Conservation (phyloP, 2,797 vertebrate species). For the Uromys caudimaculatus region DNA sequence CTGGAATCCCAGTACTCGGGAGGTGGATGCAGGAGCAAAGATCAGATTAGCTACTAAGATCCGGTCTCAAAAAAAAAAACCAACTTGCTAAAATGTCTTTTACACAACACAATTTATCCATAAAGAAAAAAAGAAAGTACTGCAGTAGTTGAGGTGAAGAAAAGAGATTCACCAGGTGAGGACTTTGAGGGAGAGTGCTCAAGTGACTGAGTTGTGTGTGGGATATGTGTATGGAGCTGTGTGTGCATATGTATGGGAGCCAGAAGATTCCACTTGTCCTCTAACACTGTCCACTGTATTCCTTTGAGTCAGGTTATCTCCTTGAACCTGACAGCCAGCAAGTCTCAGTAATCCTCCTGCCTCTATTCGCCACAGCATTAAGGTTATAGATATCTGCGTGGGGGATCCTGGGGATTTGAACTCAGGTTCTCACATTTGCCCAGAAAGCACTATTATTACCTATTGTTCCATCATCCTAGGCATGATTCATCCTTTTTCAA, state of each 20-base stretch:
- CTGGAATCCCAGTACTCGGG: neutral
- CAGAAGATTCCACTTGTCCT: neutral
- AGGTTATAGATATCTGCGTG: neutral
- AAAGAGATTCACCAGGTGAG: neutral
- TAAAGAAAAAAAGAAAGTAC: conserved; percentile 6
- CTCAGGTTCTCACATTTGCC: neutral
- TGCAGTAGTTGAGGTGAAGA: conserved; percentile 18
- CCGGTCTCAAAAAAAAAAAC: neutral
- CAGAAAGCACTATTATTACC: neutral
- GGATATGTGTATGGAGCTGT: neutral
- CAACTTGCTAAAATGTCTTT: neutral
- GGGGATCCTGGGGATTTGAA: neutral
- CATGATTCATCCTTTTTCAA: conserved; percentile 24
- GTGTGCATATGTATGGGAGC: neutral
- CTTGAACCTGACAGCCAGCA: neutral
- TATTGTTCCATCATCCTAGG: neutral
- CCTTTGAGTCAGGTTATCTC: neutral
- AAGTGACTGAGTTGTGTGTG: neutral
- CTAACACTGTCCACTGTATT: neutral
- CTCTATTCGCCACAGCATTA: neutral
- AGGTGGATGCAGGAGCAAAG: neutral
- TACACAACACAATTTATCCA: conserved; percentile 31
- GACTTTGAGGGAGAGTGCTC: neutral
- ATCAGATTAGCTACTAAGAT: neutral
- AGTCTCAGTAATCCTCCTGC: neutral